Conservation (phyloP, 37 sponge, comb jelly and placozoan genomes). For the Hexactinellida sp. region DNA sequence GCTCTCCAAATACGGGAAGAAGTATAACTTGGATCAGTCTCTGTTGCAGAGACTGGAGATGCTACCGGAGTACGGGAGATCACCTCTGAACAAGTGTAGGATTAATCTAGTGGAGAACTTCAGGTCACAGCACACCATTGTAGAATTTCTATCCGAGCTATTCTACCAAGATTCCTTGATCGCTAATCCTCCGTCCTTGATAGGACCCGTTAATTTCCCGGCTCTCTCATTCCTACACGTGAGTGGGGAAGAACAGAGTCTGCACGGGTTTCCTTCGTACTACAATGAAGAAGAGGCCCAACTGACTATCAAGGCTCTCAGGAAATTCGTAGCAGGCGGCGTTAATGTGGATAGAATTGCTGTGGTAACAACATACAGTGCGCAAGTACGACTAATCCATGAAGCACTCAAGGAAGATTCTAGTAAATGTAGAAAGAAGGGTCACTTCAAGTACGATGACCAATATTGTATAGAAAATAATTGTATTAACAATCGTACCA, state of each 20-base stretch:
- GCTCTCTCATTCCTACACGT: background rate
- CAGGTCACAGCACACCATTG: background rate
- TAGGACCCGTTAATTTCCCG: background rate
- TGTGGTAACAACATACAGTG: background rate
- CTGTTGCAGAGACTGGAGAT: background rate
- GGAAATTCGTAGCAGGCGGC: background rate
- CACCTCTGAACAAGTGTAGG: background rate
- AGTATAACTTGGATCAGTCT: background rate
- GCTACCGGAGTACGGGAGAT: background rate
- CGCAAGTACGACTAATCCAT: background rate
- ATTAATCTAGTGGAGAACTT: background rate
- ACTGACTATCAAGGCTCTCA: background rate
- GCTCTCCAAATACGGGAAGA: background rate
- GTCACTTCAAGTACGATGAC: background rate
- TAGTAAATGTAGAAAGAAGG: background rate
- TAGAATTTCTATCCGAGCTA: background rate
- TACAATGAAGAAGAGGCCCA: background rate
- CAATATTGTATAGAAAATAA: background rate
- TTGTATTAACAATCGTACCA: background rate
- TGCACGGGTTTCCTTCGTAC: background rate
- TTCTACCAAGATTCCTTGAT: background rate
- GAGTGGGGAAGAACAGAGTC: background rate
- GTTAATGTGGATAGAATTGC: background rate
- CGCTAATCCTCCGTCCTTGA: background rate
- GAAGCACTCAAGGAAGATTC: background rate